These are phyloP conservation scores for Egretta garzetta DNA, from an alignment of 2,113 vertebrate genomes.

Conservation along the genomic window DNA sequence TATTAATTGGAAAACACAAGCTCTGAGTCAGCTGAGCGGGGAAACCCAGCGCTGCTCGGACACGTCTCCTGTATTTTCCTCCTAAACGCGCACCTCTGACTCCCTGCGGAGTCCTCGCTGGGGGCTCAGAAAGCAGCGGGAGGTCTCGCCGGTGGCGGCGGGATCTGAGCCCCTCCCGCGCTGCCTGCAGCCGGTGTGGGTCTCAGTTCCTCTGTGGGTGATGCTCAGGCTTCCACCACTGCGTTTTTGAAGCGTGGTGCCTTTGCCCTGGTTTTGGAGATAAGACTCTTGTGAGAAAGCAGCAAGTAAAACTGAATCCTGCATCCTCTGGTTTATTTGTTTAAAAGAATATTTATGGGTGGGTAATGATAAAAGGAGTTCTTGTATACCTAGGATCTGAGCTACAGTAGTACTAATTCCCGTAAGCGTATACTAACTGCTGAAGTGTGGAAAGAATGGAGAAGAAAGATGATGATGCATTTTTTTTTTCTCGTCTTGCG, in stretches of 20 bases:
- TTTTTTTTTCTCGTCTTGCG: neutral
- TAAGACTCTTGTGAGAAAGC: too few relatives aligned
- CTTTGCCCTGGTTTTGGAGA: neutral
- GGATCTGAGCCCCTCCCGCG: neutral
- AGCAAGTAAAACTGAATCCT: neutral
- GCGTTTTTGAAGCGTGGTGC: rapidly evolving
- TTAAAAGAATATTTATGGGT: neutral
- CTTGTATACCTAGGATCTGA: neutral
- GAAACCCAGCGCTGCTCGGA: neutral
- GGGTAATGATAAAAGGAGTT: neutral
- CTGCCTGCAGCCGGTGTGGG: rapidly evolving
- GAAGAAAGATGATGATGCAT: neutral
- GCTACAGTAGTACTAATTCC: neutral
- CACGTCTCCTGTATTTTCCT: rapidly evolving
- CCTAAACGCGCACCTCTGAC: rapidly evolving
- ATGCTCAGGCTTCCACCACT: neutral
- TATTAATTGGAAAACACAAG: rapidly evolving
- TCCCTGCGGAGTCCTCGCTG: rapidly evolving
- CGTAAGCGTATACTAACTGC: neutral
- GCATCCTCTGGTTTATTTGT: neutral
- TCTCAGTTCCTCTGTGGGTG: rapidly evolving
- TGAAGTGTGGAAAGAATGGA: neutral
- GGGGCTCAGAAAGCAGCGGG: neutral
- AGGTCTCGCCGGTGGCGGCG: neutral
- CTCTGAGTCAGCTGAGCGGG: neutral